phyloP scores from a whole-genome alignment of 2,113 vertebrate genomes.

The Sterrhoptilus dennistouni region DNA sequence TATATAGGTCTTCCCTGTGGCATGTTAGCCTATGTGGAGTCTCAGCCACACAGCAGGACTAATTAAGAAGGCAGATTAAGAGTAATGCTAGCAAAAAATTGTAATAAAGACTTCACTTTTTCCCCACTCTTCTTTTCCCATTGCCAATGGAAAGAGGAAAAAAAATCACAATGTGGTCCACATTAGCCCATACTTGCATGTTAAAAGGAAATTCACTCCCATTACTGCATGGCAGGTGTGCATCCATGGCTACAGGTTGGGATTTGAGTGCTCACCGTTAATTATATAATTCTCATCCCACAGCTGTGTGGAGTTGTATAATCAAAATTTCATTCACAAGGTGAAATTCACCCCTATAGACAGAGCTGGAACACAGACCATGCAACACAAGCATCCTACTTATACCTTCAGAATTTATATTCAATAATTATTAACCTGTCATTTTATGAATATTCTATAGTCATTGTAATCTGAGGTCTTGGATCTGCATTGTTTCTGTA shows the following conservation, averaged over 20 bases:
- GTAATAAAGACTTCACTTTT: background rate
- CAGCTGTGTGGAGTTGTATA: background rate
- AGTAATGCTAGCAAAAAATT: background rate
- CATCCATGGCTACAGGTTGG: background rate
- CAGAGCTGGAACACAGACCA: background rate
- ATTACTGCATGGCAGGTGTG: background rate
- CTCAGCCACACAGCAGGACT: conserved; percentile 27
- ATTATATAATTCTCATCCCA: background rate
- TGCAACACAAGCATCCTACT: background rate
- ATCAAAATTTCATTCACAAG: background rate
- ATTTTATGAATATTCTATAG: background rate
- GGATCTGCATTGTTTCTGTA: background rate
- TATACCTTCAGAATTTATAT: background rate
- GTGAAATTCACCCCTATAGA: background rate
- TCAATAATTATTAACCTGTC: background rate
- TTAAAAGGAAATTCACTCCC: conserved; percentile 34
- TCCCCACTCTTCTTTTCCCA: background rate
- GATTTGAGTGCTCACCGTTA: background rate
- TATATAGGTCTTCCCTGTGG: conserved; percentile 1
- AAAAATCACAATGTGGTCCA: conserved; percentile 17
- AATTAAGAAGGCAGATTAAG: conserved; percentile 50
- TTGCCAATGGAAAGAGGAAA: background rate
- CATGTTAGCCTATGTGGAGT: background rate
- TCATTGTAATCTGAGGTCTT: background rate
- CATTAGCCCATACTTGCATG: conserved; percentile 28